Evolutionary conservation across 1,140 invertebrate species (phyloP).

Genomic region (Oncopodura yosiiana): DNA sequence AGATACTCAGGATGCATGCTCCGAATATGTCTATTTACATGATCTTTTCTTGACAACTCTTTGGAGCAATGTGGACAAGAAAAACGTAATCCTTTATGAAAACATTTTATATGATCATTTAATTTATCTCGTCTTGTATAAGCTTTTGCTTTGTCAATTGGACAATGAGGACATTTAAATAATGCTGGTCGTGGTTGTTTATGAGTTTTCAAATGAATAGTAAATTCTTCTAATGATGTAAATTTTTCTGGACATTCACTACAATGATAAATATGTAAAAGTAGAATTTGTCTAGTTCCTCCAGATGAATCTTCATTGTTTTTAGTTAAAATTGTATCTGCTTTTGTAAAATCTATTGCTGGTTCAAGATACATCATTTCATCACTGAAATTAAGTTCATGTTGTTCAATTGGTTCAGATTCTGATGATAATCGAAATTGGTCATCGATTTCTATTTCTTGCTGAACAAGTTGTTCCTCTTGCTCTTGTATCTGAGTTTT

Average conservation of each 20-base stretch:
- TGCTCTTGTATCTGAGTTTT: no score
- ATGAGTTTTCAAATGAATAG: conserved; percentile 24
- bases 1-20: conserved; percentile 33
- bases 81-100: conserved; percentile 35
- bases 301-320: not conserved
- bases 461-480: no score
- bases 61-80: conserved; percentile 17
- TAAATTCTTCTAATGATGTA: conserved; percentile 27
- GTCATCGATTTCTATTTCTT: no score
- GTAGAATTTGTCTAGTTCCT: not conserved
- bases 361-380: no score
- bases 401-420: no score
- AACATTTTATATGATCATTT: conserved; percentile 24
- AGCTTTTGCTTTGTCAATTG: conserved; percentile 17
- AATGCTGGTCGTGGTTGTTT: conserved; percentile 32
- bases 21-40: conserved; percentile 31
- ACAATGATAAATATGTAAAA: no score
- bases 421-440: no score
- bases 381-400: no score
- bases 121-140: conserved; percentile 27
- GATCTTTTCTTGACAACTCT: conserved; percentile 28
- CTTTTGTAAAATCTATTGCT: no score
- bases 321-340: no score
- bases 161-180: conserved; percentile 32
- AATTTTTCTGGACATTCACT: conserved; percentile 27